A percentile compares a stretch with the other conserved stretches of the same genome.
Conservation (phyloP, 2,888 invertebrate species). For the Orgyia antiqua region DNA sequence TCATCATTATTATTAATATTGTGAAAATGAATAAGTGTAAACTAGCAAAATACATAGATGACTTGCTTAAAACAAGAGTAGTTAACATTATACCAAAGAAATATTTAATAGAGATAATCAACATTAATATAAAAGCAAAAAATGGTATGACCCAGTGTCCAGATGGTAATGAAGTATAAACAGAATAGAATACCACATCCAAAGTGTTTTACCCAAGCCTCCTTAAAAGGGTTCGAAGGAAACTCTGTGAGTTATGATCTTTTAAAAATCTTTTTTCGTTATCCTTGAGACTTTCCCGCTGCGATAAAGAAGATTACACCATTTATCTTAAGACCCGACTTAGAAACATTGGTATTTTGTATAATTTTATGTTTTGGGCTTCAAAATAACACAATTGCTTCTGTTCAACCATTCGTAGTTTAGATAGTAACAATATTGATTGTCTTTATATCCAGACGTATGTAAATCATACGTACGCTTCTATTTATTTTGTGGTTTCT, state of each 20-base stretch:
- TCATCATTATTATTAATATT: too few relatives aligned
- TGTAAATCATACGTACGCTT: slow-evolving; percentile 7
- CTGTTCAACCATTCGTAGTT: slow-evolving; percentile 10
- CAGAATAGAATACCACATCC: slow-evolving; percentile 33
- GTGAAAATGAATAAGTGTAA: too few relatives aligned
- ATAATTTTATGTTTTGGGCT: slow-evolving; percentile 31
- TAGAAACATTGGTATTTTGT: slow-evolving; percentile 44
- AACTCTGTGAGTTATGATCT: slow-evolving; percentile 57
- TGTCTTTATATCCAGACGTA: slow-evolving; percentile 9
- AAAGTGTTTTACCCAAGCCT: slow-evolving; percentile 27
- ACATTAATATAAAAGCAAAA: too few relatives aligned
- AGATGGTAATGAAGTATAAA: too few relatives aligned
- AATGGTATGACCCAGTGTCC: too few relatives aligned
- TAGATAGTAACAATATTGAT: slow-evolving; percentile 16
- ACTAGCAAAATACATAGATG: too few relatives aligned
- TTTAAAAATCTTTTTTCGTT: slow-evolving; percentile 65
- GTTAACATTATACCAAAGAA: too few relatives aligned
- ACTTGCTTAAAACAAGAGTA: too few relatives aligned
- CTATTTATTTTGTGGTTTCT: slow-evolving; percentile 10
- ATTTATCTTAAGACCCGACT: slow-evolving; percentile 54
- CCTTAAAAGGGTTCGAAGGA: slow-evolving; percentile 43
- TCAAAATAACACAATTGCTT: slow-evolving; percentile 1
- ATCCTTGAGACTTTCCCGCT: slow-evolving; percentile 56
- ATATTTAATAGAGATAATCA: too few relatives aligned
- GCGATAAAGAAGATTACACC: slow-evolving; percentile 65